Evolutionary conservation across 2,113 vertebrate species (phyloP).

Genomic region (Sturnira hondurensis): DNA sequence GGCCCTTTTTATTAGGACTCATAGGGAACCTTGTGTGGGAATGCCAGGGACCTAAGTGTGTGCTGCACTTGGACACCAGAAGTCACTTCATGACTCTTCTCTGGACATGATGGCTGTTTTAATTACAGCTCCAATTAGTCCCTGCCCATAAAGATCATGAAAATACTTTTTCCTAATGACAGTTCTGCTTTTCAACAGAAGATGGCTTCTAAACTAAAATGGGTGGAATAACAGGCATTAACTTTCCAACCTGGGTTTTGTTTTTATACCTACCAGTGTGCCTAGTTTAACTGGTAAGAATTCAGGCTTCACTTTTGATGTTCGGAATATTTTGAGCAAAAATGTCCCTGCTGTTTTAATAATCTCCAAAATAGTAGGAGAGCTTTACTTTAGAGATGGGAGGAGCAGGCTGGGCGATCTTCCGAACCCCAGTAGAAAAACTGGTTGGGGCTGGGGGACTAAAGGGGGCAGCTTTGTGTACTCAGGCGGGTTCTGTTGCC

Average conservation of each 20-base stretch:
- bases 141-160: not conserved
- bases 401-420: slow-evolving; percentile 30
- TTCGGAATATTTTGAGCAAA: slow-evolving; percentile 18
- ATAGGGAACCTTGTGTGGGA: not conserved
- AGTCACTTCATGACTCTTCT: not conserved
- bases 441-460: not conserved
- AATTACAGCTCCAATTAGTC: not conserved
- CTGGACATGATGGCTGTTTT: not conserved
- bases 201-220: not conserved
- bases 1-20: not conserved
- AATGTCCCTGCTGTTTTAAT: not conserved
- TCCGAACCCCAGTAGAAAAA: not conserved
- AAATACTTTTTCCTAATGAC: slow-evolving; percentile 4
- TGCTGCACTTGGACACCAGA: not conserved
- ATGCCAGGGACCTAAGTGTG: not conserved
- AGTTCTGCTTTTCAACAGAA: slow-evolving; percentile 10
- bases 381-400: not conserved
- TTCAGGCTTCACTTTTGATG: not conserved
- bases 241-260: not conserved
- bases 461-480: not conserved
- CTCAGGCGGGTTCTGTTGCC: not conserved
- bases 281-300: not conserved
- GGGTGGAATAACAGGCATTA: not conserved
- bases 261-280: not conserved
- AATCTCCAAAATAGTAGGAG: not conserved